Evolutionary conservation across 2,888 invertebrate genomes (phyloP).

Genomic region (Aquatica leii): DNA sequence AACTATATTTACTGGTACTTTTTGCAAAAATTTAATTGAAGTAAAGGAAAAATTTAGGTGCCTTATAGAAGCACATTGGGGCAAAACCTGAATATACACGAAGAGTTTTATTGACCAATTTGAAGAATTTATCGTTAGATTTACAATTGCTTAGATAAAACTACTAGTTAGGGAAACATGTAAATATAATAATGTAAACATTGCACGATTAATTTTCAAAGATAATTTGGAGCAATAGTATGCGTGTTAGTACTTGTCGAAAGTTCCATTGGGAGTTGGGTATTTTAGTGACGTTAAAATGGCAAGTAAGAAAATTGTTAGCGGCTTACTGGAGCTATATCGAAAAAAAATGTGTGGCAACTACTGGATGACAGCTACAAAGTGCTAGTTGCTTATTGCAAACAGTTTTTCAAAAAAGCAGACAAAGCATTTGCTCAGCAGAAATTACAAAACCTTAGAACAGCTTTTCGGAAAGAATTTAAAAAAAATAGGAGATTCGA

Average conservation of each 20-base stretch:
- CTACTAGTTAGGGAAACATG: background rate
- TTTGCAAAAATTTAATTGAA: too few relatives aligned
- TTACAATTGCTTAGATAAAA: background rate
- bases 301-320: background rate
- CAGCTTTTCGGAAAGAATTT: conserved; percentile 36
- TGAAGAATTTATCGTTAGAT: background rate
- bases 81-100: background rate
- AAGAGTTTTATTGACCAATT: background rate
- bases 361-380: background rate
- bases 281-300: background rate
- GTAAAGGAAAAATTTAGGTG: too few relatives aligned
- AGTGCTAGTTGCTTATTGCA: conserved; percentile 1
- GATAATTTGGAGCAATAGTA: background rate
- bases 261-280: background rate
- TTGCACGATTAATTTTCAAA: background rate
- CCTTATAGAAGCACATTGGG: too few relatives aligned
- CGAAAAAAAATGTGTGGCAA: background rate
- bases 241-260: background rate
- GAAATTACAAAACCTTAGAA: conserved; percentile 31
- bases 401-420: background rate
- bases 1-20: too few relatives aligned
- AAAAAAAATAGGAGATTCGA: conserved; percentile 30
- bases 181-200: background rate
- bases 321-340: background rate
- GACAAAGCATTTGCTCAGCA: background rate